Percentiles rank a stretch among this genome's conserved stretches.
Conservation (phyloP, 2,113 vertebrate species). For the Uropsilus gracilis region DNA sequence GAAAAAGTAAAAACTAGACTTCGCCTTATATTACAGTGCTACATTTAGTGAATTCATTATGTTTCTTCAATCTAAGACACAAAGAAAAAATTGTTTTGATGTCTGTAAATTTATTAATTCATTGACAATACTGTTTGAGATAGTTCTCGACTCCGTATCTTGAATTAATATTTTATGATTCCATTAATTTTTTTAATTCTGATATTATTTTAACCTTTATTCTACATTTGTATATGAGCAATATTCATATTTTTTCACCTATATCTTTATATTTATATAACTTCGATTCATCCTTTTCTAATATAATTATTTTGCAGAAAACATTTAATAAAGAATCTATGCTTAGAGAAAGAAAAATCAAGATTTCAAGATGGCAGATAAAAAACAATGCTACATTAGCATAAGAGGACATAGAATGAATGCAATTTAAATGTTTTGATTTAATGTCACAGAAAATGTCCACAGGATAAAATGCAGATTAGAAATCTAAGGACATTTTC, state of each 20-base stretch:
- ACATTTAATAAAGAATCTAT: constrained; percentile 63
- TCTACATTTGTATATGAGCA: constrained; percentile 9
- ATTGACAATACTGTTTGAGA: neutral
- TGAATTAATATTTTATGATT: neutral
- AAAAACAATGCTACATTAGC: neutral
- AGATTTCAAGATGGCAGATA: constrained; percentile 50
- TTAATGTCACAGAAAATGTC: constrained; percentile 53
- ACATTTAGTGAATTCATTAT: neutral
- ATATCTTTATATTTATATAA: neutral
- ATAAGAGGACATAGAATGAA: neutral
- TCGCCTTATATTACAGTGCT: neutral
- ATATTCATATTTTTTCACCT: neutral
- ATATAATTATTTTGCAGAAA: constrained; percentile 43
- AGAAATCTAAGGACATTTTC: constrained; percentile 64
- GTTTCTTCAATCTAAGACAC: neutral
- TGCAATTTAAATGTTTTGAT: constrained; percentile 37
- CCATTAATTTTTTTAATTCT: neutral
- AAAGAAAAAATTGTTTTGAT: neutral
- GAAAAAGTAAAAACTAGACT: neutral
- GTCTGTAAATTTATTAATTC: neutral
- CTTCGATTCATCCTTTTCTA: constrained; percentile 31
- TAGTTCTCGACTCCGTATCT: neutral
- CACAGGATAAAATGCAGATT: constrained; percentile 55
- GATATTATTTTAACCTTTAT: neutral
- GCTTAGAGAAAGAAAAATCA: neutral